Base-by-base conservation (phyloP, 2,888 invertebrate species). In the Epinotia nisella region DNA sequence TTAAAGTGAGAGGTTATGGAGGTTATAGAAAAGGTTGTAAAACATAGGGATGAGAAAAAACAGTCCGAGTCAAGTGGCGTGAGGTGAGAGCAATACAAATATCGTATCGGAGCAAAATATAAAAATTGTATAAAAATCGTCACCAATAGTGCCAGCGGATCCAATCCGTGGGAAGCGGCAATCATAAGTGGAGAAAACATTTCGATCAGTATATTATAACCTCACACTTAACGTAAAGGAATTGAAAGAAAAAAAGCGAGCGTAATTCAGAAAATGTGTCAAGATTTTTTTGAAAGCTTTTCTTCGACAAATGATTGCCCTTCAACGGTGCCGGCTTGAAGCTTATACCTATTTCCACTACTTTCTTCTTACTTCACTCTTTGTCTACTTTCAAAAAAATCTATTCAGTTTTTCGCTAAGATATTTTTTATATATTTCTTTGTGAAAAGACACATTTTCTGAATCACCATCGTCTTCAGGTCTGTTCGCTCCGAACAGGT, bases 381-480 rank as follows among this genome's bases (percentile, higher is more conserved):
- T 86, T 83, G 89, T 91, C 94, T 94, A 94, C 93, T 93, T 93
- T 93, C 93, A 93, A 93, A 95, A 94, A 94, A 95, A 95, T 94
- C 94, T 94, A 93, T 92, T 94, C 94, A 83, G 85, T 86, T 81
- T 84, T 77, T 78, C 74, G 75, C 82, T 83, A 84, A 87, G 87
- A 75, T 85, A 88, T 92, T 93, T 93, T n/a, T 89, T 94, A 94
- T 94, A 95, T 95, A 96, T 96, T 93, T 93, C 93, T 93, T 92
- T 93, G 93, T 93, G 93, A 93, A 93, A 93, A 93, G 93, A 93
- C 96, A 97, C 96, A 97, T 97, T 97, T 97, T 96, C 96, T 96
- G 96, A 96, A 95, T 91, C 78, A 53, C 75, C 74, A 74, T 66
- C 67, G 56, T 56, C 61, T 72, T 61, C 72, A 62, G 65, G 69